Evolutionary conservation across 2,113 vertebrate species (phyloP).

Genomic region (Bubalus kerabau): DNA sequence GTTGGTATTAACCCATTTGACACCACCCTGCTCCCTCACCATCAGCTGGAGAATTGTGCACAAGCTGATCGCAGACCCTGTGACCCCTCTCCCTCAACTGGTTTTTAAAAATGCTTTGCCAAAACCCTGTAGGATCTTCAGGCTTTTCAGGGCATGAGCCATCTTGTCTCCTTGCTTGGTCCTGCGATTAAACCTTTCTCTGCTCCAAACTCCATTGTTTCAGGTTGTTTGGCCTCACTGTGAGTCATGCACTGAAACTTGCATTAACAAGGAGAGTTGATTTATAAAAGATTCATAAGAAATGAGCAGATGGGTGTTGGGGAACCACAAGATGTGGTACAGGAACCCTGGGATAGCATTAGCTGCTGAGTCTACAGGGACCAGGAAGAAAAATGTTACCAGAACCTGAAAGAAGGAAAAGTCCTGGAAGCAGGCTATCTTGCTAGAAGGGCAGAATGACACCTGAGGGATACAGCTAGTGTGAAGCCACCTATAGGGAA

Average conservation of each 20-base stretch:
- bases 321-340: not conserved
- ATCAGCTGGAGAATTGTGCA: not conserved
- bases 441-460: not conserved
- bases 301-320: not conserved
- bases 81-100: not conserved
- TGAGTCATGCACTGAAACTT: not conserved
- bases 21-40: not conserved
- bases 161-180: fast-evolving
- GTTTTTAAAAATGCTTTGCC: not conserved
- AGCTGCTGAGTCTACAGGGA: not conserved
- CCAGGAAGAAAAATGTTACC: not conserved
- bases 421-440: fast-evolving
- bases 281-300: not conserved
- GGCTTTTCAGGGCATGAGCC: not conserved
- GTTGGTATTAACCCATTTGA: not conserved
- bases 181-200: not conserved
- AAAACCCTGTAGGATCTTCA: not conserved
- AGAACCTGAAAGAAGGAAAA: not conserved
- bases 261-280: not conserved
- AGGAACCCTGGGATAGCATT: not conserved
- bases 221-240: not conserved
- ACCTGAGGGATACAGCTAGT: not conserved
- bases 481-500: not conserved
- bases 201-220: not conserved
- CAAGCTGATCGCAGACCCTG: not conserved